phyloP scores from a whole-genome alignment of 2,888 invertebrate species.

The Elegia similella region DNA sequence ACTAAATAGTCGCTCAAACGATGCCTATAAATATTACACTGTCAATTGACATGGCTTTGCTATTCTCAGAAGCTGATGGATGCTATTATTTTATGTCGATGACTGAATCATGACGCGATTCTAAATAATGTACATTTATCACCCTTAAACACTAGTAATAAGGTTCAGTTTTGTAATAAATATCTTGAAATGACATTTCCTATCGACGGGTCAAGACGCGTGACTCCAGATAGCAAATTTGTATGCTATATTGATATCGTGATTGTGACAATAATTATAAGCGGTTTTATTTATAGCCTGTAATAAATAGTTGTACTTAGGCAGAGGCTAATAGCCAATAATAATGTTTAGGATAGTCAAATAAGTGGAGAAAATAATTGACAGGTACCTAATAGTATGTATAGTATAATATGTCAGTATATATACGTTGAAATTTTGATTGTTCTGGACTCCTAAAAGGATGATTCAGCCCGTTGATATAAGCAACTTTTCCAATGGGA shows the following conservation, averaged over 20 bases:
- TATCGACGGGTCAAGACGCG: neutral
- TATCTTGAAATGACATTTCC: neutral
- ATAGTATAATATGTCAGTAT: too few relatives aligned
- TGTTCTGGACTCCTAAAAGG: too few relatives aligned
- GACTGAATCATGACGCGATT: neutral
- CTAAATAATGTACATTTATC: neutral
- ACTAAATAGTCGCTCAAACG: neutral
- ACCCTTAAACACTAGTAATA: neutral
- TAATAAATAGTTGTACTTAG: too few relatives aligned
- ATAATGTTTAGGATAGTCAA: too few relatives aligned
- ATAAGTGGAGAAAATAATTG: too few relatives aligned
- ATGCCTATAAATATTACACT: neutral
- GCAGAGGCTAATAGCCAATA: too few relatives aligned
- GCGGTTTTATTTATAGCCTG: too few relatives aligned
- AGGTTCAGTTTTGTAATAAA: neutral
- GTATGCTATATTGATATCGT: neutral
- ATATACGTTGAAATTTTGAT: too few relatives aligned
- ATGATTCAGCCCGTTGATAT: too few relatives aligned
- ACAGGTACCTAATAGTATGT: too few relatives aligned
- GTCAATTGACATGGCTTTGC: neutral
- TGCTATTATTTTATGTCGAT: neutral
- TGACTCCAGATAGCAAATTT: neutral
- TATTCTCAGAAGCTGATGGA: constrained; percentile 1
- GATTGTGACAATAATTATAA: too few relatives aligned
- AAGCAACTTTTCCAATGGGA: too few relatives aligned